Evolutionary conservation across 2,113 vertebrate species (phyloP).

Genomic region (Gymnocephalus cernua): DNA sequence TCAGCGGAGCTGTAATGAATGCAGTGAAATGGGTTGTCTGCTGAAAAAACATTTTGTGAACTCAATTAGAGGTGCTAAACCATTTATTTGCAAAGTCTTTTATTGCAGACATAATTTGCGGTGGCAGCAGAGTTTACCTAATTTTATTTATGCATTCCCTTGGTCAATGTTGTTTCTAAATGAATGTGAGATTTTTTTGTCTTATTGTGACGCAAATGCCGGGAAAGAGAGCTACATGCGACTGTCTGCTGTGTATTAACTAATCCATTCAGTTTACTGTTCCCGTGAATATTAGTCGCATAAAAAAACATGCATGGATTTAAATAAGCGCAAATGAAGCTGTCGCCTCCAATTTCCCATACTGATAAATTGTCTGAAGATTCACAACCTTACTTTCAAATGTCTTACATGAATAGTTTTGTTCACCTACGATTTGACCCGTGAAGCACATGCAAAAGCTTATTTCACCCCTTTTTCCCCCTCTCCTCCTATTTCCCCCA

Average conservation of each 20-base stretch:
- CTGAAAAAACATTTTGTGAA: conserved; percentile 76
- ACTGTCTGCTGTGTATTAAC: conserved; percentile 45
- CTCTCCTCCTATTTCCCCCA: conserved; percentile 11
- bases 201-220: conserved; percentile 34
- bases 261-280: conserved; percentile 55
- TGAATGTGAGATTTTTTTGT: conserved; percentile 55
- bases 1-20: conserved; percentile 73
- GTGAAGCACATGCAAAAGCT: conserved; percentile 52
- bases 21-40: conserved; percentile 75
- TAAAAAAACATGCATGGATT: conserved; percentile 32
- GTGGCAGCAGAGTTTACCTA: conserved; percentile 72
- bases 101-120: conserved; percentile 78
- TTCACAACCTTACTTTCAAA: conserved; percentile 20
- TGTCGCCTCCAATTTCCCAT: not conserved
- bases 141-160: conserved; percentile 80
- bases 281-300: conserved; percentile 27
- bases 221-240: conserved; percentile 1
- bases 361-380: conserved; percentile 23
- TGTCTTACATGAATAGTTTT: conserved; percentile 12
- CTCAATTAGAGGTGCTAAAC: conserved; percentile 78
- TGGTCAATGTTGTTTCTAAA: conserved; percentile 71
- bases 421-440: conserved; percentile 47
- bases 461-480: conserved; percentile 25
- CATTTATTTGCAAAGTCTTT: conserved; percentile 78
- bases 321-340: conserved; percentile 42